Evolutionary conservation across 2,888 invertebrate species (phyloP), one percentile per base, ranked within the genome.

Genomic region (Oeneis ivallda): DNA sequence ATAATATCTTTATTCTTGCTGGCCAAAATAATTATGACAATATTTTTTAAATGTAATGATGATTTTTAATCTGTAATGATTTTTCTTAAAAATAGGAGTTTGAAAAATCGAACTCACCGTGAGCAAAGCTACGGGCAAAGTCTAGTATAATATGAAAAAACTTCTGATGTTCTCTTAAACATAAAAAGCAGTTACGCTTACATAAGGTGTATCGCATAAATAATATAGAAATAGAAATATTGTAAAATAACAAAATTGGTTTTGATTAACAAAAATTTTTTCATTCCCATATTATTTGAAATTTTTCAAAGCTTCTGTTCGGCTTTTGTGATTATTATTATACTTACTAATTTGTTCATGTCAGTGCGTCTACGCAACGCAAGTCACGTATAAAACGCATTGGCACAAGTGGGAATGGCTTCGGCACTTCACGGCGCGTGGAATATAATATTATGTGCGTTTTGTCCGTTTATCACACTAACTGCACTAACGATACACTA

Each of bases 281-380:
- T 11, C 9, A 26, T 26, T 45, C 13, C 32, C 6, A 1, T 26
- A 13, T 11, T 13, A 9, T 47, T 47, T 47, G 47, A 8, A 26
- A 32, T 4, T n/a, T 26, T 19, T 57, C 11, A 53, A 57, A 67
- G 69, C 69, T 70, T 67, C 56, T 61, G 63, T 70, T 74, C 71
- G 69, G 76, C 74, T 71, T 68, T 52, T 66, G 52, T 62, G 70
- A 63, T 69, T 59, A 13, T 68, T 75, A 73, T 3, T 2, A 4
- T 26, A 26, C n/a, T n/a, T 26, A 59, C 47, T 73, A 70, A 71
- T 71, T 69, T 69, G 45, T 70, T 72, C 74, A 71, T 71, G 76
- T 77, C 86, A 88, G 89, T 86, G 88, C 89, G 91, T 90, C 89
- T 81, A 89, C 91, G 91, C 91, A 91, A 91, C 89, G 71, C 57